These are phyloP conservation scores for Palloptera scutellata DNA, from an alignment of 2,888 invertebrate genomes.

Conservation along the genomic window DNA sequence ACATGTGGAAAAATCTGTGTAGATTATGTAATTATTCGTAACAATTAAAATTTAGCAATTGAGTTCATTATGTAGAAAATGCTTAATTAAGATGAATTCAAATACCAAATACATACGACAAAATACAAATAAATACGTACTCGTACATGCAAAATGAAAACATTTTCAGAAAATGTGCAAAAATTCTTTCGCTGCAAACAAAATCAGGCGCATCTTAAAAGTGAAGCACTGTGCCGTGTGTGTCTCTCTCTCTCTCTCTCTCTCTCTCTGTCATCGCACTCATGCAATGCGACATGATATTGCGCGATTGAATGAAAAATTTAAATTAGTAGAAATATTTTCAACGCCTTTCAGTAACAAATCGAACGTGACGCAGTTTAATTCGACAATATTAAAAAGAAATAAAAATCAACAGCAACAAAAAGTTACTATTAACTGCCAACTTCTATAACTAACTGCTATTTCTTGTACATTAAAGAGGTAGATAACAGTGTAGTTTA, in stretches of 20 bases:
- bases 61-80: too few relatives aligned
- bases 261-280: slow-evolving; percentile 49
- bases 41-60: too few relatives aligned
- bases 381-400: slow-evolving; percentile 11
- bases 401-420: slow-evolving; percentile 4
- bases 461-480: slow-evolving; percentile 1
- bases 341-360: slow-evolving; percentile 41
- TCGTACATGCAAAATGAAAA: slow-evolving; percentile 4
- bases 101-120: neutral
- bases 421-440: slow-evolving; percentile 19
- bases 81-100: too few relatives aligned
- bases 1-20: too few relatives aligned
- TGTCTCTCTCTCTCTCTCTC: slow-evolving; percentile 27
- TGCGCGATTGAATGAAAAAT: slow-evolving; percentile 28
- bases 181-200: too few relatives aligned
- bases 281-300: slow-evolving; percentile 34
- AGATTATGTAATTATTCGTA: too few relatives aligned
- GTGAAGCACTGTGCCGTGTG: slow-evolving; percentile 3
- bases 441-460: slow-evolving; percentile 18
- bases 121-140: neutral
- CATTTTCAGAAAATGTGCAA: neutral
- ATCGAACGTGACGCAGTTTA: slow-evolving; percentile 44
- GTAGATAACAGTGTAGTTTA: neutral
- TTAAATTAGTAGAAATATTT: slow-evolving; percentile 43
- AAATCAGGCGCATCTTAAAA: neutral